Evolutionary conservation across 2,797 vertebrate species (phyloP), one percentile per base, ranked within the genome.

Genomic region (Alosa sapidissima): DNA sequence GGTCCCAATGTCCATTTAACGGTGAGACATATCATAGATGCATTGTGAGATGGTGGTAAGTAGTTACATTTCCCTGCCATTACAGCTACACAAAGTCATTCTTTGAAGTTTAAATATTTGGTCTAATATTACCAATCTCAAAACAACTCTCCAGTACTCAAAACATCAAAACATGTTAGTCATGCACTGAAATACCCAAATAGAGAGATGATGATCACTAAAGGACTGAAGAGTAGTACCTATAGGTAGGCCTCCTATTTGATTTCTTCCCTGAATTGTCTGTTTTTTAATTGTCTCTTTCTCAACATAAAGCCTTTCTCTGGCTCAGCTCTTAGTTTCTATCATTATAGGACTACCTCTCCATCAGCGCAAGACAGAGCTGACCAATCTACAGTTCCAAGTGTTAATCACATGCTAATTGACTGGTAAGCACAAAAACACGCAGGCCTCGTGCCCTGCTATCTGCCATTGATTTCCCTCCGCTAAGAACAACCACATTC

Each of bases 321-420:
- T 21, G 72, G 21, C 36, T 8, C 14, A 72, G 33, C 62, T 10
- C 36, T 75, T 75, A 41, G 11, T 75, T 21, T 19, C 14, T 47
- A 47, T 19, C 5, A 21, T 47, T 21, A 28, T 28, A 19, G 7
- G 14, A 7, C 41, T 24, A 24, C 19, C 19, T 78, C 72, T 78
- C 24, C 16, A 33, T 21, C 36, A 47, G 24, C 0, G 24, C 60
- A 10, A 65, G 72, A 54, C 45, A n/a, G 55, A 85, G 24, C 58
- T 83, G 88, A 88, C 91, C 85, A 87, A 86, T 87, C 89, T 90
- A 90, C 91, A 92, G 89, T 87, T 87, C 82, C 58, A 89, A 89
- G 90, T 86, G 86, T 91, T 90, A 90, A 93, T 94, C 91, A 93
- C 91, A 87, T 89, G 89, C 85, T 88, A 90, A 93, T 88, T 90